Base-by-base conservation (phyloP, 2,888 invertebrate species). In the Agelastica alni region DNA sequence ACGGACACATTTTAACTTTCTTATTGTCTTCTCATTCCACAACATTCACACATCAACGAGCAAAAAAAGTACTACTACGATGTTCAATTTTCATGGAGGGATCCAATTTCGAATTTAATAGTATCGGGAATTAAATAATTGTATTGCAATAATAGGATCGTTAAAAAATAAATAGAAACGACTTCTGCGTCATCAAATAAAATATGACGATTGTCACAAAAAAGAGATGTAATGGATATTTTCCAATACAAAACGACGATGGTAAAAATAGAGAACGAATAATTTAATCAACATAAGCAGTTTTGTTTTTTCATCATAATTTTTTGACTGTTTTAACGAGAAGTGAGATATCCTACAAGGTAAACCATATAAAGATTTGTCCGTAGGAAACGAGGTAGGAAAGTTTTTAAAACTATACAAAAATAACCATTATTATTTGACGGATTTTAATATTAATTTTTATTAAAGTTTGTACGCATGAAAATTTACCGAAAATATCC, bases 221-320 rank as follows among this genome's bases (percentile, higher is more conserved):
- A n/a, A n/a, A n/a, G n/a, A n/a, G n/a, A n/a, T n/a, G n/a, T 31
- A 32, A 32, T 32, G 10, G 31, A 10, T 32, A 13, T 32, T 32
- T 32, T 32, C 31, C 31, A 32, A 32, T 32, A 32, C 14, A 32
- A 31, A 32, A 14, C 7, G 31, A 32, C 14, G 31, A 13, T 32
- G 31, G 14, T 13, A 12, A 9, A 32, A 12, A 32, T 32, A 14
- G 31, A 14, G 9, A 32, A 32, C 31, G 31, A 32, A 32, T 32
- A 12, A 32, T 6, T 5, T 32, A 13, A 32, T 32, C 14, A 13
- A 9, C 4, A 12, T 32, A 12, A 14, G 12, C 6, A 14, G 31
- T 13, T 32, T 32, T 30, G 12, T 30, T n/a, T n/a, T n/a, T n/a
- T n/a, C n/a, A n/a, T n/a, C n/a, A n/a, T n/a, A n/a, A n/a, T n/a